These are phyloP conservation scores for Halcyon leucocephala DNA, from an alignment of 2,797 vertebrate genomes.

Conservation along the genomic window DNA sequence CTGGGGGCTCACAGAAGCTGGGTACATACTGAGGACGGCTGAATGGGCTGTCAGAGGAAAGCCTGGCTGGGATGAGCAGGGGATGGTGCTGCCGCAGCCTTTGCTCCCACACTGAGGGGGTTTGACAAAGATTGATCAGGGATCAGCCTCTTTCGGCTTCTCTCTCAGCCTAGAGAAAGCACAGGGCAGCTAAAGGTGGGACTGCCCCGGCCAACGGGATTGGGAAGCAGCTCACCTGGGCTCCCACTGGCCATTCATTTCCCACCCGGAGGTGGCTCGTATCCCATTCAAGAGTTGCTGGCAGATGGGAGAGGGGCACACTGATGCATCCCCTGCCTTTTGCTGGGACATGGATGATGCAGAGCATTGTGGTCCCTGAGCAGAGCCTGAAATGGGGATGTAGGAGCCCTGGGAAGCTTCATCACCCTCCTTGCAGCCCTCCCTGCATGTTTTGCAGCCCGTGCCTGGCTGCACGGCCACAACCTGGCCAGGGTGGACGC, in stretches of 20 bases:
- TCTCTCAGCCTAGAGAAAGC: neutral
- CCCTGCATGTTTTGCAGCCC: neutral
- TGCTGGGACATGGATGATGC: neutral
- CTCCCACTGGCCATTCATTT: neutral
- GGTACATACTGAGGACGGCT: neutral
- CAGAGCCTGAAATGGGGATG: neutral
- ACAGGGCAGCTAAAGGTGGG: neutral
- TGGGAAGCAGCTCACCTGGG: neutral
- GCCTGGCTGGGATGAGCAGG: neutral
- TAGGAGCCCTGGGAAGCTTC: neutral
- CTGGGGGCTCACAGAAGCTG: neutral
- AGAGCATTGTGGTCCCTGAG: neutral
- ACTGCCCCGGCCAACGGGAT: neutral
- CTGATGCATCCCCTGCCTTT: neutral
- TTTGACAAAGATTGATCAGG: rapidly evolving
- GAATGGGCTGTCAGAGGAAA: neutral
- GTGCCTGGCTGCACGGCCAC: neutral
- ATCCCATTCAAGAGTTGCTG: neutral
- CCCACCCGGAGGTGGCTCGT: rapidly evolving
- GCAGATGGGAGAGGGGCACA: neutral
- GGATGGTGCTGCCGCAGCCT: neutral
- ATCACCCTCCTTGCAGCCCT: neutral
- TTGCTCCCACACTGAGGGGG: neutral
- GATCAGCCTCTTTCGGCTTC: neutral
- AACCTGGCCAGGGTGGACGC: rapidly evolving